phyloP scores from a whole-genome alignment of 2,797 vertebrate genomes.

The Artibeus jamaicensis region DNA sequence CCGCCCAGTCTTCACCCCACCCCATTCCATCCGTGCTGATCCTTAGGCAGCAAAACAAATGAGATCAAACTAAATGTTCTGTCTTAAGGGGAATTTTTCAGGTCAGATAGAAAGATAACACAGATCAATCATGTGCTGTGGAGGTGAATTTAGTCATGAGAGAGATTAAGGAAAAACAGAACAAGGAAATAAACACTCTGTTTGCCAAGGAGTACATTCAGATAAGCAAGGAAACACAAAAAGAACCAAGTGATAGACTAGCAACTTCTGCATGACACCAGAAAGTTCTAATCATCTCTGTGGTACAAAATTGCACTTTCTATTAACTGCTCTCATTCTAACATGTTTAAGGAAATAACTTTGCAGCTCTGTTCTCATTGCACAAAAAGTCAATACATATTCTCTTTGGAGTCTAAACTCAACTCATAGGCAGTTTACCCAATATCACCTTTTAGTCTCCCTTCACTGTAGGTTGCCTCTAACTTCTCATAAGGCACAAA shows the following conservation, averaged over 20 bases:
- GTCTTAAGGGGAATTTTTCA: neutral
- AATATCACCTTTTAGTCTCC: neutral
- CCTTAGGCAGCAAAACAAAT: neutral
- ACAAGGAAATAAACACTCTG: neutral
- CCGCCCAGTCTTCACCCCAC: neutral
- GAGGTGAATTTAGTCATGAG: neutral
- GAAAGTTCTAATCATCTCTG: neutral
- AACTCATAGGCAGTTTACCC: neutral
- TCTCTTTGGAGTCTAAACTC: neutral
- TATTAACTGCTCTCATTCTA: neutral
- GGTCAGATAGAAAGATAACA: neutral
- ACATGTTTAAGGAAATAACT: neutral
- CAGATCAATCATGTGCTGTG: neutral
- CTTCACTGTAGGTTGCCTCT: neutral
- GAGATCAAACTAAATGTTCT: constrained; percentile 13
- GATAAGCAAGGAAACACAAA: neutral
- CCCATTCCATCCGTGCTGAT: neutral
- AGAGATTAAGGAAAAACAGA: neutral
- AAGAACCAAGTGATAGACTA: neutral
- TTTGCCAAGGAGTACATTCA: neutral
- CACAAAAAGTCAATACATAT: neutral
- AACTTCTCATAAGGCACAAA: neutral
- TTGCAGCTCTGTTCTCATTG: neutral
- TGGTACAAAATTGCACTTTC: neutral
- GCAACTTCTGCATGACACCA: neutral